These are phyloP conservation scores for Lepus oiostolus DNA, from an alignment of 2,797 vertebrate species.

Conservation along the genomic window DNA sequence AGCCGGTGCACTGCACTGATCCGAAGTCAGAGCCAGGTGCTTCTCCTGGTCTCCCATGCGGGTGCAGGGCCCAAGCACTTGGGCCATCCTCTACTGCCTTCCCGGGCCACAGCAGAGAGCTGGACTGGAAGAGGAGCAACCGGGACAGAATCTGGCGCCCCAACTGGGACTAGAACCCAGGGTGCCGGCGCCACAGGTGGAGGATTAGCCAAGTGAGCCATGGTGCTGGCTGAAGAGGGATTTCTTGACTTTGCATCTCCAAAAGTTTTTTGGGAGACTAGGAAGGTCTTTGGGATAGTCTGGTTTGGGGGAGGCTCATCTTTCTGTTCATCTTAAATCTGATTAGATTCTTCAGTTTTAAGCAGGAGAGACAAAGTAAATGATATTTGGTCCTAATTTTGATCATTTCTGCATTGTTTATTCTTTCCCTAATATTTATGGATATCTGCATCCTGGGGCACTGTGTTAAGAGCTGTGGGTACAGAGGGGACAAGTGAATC, in stretches of 20 bases:
- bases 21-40: no score
- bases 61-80: no score
- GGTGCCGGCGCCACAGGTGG: no score
- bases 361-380: slow-evolving; percentile 34
- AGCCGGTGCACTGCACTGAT: no score
- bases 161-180: no score
- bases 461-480: neutral
- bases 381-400: neutral
- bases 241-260: slow-evolving; percentile 23
- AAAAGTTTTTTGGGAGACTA: neutral
- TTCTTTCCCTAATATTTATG: neutral
- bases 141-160: no score
- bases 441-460: neutral
- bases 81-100: no score
- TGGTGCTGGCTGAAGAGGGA: neutral
- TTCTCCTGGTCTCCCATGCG: no score
- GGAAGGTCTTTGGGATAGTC: neutral
- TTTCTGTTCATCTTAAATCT: neutral
- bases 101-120: no score
- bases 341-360: slow-evolving; percentile 40
- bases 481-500: neutral
- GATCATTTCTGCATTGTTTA: neutral
- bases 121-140: no score
- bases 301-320: neutral
- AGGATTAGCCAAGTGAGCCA: no score